Conservation (phyloP, 2,113 vertebrate genomes). For the Corythaixoides concolor region DNA sequence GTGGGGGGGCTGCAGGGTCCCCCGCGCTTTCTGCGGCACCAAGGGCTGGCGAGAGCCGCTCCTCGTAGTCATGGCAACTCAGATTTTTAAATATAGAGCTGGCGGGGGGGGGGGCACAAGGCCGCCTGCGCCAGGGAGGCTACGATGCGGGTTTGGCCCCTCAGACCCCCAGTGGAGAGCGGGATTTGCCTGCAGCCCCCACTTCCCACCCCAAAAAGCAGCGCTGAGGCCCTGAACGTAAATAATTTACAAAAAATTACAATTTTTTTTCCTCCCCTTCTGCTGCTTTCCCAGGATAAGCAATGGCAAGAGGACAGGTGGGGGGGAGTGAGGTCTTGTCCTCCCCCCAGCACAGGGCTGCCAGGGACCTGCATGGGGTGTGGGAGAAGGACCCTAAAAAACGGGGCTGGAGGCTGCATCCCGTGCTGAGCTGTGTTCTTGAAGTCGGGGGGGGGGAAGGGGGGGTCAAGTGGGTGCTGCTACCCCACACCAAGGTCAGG, state of each 20-base stretch:
- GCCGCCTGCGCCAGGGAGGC: rapidly evolving
- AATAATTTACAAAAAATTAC: not conserved
- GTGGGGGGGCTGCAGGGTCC: not conserved
- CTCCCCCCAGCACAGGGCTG: rapidly evolving
- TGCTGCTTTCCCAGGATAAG: not conserved
- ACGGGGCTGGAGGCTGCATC: not conserved
- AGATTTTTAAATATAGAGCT: not conserved
- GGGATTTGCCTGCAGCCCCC: not conserved
- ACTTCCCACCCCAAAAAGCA: not conserved
- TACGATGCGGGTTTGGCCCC: not conserved
- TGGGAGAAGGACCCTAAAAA: not conserved
- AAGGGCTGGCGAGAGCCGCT: not conserved
- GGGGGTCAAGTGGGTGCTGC: rapidly evolving
- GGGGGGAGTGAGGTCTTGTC: no score
- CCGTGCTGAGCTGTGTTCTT: rapidly evolving
- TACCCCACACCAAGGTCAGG: no score
- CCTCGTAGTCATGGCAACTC: constrained; percentile 47
- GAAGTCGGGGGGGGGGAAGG: no score
- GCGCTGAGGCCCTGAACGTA: not conserved
- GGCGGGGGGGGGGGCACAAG: not conserved
- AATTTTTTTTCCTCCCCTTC: not conserved
- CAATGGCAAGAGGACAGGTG: not conserved
- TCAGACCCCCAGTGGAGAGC: not conserved
- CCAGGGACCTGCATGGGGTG: not conserved
- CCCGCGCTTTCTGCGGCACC: not conserved